Conservation (phyloP, 2,888 invertebrate species). For the Eurois occulta region DNA sequence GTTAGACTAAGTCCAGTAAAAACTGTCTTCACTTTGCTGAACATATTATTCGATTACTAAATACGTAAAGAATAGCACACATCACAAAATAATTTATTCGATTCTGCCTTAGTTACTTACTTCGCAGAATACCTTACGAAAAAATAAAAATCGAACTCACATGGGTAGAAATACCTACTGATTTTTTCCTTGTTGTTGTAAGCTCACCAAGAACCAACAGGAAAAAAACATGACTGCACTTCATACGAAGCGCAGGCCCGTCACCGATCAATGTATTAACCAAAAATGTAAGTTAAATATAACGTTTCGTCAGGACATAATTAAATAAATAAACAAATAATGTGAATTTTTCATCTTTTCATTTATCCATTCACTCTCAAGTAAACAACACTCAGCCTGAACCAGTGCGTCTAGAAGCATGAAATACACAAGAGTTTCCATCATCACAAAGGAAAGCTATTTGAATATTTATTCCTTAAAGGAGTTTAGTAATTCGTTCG, state of each 20-base stretch:
- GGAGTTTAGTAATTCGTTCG: not conserved
- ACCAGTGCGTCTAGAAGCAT: not conserved
- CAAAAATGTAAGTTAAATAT: constrained; percentile 3
- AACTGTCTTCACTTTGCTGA: not conserved
- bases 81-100: constrained; percentile 5
- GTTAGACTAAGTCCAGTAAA: not conserved
- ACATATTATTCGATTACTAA: not conserved
- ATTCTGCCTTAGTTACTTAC: constrained; percentile 18
- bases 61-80: not conserved
- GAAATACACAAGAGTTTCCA: not conserved
- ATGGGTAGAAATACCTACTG: not conserved
- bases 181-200: constrained; percentile 50
- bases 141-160: constrained; percentile 13
- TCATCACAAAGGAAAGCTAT: not conserved
- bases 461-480: not conserved
- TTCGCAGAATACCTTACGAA: constrained; percentile 46
- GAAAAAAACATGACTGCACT: constrained; percentile 23
- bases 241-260: constrained; percentile 1
- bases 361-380: not conserved
- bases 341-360: not conserved
- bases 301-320: not conserved
- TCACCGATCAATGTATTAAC: not conserved
- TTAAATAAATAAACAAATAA: not conserved
- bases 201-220: constrained; percentile 18
- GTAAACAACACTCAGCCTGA: not conserved